Conservation (phyloP, 2,113 vertebrate genomes). For the Microtus richardsoni region DNA sequence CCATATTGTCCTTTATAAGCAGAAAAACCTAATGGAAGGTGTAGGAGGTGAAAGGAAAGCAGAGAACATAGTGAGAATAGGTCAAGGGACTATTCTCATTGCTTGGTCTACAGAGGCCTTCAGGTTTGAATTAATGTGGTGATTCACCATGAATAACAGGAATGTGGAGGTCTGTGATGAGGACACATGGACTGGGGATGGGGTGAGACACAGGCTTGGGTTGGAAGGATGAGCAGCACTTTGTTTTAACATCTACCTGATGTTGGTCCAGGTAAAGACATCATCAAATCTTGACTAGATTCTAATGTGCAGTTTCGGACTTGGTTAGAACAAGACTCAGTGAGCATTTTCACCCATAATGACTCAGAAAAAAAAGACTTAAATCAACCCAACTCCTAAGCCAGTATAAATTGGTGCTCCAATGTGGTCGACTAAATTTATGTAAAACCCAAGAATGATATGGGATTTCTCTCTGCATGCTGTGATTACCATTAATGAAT, state of each 20-base stretch:
- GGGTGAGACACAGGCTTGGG: neutral
- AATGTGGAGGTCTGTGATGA: neutral
- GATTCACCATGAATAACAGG: neutral
- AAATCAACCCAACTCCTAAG: neutral
- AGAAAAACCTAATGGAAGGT: neutral
- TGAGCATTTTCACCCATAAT: neutral
- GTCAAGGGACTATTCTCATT: neutral
- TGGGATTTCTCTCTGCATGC: no score
- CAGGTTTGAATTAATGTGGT: neutral
- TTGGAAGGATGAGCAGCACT: neutral
- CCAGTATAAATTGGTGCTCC: no score
- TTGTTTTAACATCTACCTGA: neutral
- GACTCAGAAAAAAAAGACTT: neutral
- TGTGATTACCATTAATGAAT: no score
- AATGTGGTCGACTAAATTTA: no score
- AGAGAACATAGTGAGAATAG: neutral
- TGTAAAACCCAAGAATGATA: no score
- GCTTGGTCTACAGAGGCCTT: neutral
- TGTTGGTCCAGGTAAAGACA: neutral
- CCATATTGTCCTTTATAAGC: constrained; percentile 49
- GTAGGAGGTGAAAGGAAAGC: neutral
- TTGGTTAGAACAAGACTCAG: constrained; percentile 6
- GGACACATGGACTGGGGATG: neutral
- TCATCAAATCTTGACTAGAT: neutral
- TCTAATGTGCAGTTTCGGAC: neutral